These are phyloP conservation scores for Zapornia atra DNA, from an alignment of 2,113 vertebrate genomes.

Conservation along the genomic window DNA sequence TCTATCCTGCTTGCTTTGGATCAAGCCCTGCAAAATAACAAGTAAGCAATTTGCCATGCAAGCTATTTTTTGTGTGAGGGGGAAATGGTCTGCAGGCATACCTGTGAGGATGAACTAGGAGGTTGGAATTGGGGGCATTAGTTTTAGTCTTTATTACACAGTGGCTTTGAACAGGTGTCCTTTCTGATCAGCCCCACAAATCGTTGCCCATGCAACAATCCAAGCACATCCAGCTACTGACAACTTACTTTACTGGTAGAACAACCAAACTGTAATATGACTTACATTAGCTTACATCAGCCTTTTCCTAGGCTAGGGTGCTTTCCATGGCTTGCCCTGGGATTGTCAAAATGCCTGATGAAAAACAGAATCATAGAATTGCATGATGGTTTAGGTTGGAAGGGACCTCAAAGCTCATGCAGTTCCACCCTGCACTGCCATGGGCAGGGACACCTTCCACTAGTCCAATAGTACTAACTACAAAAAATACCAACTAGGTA, in stretches of 20 bases:
- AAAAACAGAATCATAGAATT: background rate
- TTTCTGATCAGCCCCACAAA: background rate
- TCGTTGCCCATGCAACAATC: background rate
- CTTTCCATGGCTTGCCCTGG: background rate
- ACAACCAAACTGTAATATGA: background rate
- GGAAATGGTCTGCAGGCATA: background rate
- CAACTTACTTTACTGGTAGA: background rate
- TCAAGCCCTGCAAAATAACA: background rate
- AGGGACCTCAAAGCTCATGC: no score
- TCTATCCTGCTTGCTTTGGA: background rate
- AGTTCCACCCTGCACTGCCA: no score
- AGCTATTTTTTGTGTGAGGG: background rate
- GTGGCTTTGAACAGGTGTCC: background rate
- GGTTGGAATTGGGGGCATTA: background rate
- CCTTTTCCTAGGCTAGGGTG: background rate
- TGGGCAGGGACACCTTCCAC: no score
- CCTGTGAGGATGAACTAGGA: background rate
- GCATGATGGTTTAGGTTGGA: no score
- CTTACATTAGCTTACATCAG: background rate
- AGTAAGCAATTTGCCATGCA: background rate
- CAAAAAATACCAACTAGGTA: background rate
- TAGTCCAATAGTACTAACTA: no score
- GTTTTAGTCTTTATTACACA: background rate
- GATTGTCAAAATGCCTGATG: background rate
- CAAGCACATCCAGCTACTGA: background rate